phyloP scores from a whole-genome alignment of 2,797 vertebrate genomes.

The Alectoris magna region DNA sequence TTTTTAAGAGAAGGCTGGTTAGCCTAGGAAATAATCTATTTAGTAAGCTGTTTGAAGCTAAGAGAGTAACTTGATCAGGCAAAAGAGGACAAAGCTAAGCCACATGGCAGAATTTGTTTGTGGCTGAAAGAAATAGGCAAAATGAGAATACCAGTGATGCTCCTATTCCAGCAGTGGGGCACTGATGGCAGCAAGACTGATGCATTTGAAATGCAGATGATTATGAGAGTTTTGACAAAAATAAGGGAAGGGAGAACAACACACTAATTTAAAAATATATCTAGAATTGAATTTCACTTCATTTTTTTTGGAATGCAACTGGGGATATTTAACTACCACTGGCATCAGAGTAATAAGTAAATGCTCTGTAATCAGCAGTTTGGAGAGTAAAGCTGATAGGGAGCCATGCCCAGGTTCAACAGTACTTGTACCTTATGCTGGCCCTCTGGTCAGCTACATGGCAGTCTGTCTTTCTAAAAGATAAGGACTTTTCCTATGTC shows the following conservation, averaged over 20 bases:
- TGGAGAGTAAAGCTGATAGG: neutral
- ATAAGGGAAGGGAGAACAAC: neutral
- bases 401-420: neutral
- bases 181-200: neutral
- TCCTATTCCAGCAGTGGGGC: neutral
- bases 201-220: neutral
- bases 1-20: neutral
- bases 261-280: neutral
- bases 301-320: conserved; percentile 12
- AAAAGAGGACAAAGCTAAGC: neutral
- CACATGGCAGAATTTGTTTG: neutral
- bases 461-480: neutral
- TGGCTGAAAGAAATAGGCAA: neutral
- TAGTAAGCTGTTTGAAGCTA: neutral
- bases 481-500: neutral
- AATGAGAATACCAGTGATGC: neutral
- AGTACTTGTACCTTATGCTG: neutral
- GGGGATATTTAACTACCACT: neutral
- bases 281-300: conserved; percentile 27
- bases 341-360: conserved; percentile 16
- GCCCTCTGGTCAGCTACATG: accelerated
- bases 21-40: neutral
- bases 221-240: neutral
- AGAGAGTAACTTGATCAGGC: neutral
- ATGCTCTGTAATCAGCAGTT: conserved; percentile 18